phyloP scores from a whole-genome alignment of 1,140 invertebrate species.

The Scaptodrosophila lebanonensis region DNA sequence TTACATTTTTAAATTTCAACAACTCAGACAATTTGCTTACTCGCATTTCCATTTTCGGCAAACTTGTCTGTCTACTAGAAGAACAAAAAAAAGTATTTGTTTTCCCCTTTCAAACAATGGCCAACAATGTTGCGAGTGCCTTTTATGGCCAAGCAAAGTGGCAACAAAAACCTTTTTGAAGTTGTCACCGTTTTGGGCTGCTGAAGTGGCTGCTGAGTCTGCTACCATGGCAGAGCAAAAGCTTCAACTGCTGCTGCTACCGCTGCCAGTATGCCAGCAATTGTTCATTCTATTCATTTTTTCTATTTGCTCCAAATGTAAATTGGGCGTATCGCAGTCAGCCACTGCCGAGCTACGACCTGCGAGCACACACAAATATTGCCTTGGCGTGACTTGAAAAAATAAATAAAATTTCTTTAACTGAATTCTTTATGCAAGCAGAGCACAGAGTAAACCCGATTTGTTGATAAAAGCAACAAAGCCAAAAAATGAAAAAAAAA shows the following conservation, averaged over 20 bases:
- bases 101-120: constrained; percentile 15
- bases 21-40: too few relatives aligned
- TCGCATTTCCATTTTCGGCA: too few relatives aligned
- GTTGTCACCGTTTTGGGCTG: constrained; percentile 32
- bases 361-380: constrained; percentile 26
- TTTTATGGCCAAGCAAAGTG: constrained; percentile 28
- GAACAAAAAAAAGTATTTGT: constrained; percentile 9
- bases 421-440: constrained; percentile 48
- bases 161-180: constrained; percentile 51
- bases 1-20: too few relatives aligned
- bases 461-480: constrained; percentile 32
- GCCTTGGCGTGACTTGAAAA: constrained; percentile 13
- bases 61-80: neutral
- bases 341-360: too few relatives aligned
- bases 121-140: constrained; percentile 32
- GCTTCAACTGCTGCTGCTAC: too few relatives aligned
- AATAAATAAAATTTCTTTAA: constrained; percentile 54
- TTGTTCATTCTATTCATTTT: constrained; percentile 17
- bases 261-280: neutral
- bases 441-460: constrained; percentile 23
- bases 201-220: constrained; percentile 24
- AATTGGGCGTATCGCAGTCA: constrained; percentile 14
- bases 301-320: constrained; percentile 39
- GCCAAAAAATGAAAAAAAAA: constrained; percentile 26
- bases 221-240: too few relatives aligned